Evolutionary conservation across 1,140 invertebrate species (phyloP).

Genomic region (Chrysomallon squamiferum): DNA sequence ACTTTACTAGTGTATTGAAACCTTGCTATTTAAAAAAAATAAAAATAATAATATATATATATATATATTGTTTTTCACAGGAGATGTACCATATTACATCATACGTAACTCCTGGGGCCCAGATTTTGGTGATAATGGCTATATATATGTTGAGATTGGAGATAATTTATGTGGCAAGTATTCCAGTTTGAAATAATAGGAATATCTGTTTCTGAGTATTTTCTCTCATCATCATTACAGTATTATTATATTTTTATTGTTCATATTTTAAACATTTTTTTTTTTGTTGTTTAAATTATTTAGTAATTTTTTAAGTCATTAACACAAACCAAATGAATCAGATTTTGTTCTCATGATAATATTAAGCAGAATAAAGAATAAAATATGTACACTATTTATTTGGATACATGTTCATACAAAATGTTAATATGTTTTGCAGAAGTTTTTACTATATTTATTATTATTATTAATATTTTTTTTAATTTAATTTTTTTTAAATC

Average conservation of each 20-base stretch:
- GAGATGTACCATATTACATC: slow-evolving; percentile 80
- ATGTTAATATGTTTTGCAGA: background rate
- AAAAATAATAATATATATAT: no score
- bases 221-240: background rate
- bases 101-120: slow-evolving; percentile 86
- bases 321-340: background rate
- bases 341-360: background rate
- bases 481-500: no score
- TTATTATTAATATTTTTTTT: no score
- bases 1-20: no score
- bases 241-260: background rate
- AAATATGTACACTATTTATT: background rate
- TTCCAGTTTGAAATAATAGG: background rate
- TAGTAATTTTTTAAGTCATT: background rate
- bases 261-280: no score
- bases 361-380: background rate
- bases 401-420: background rate
- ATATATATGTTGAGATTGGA: slow-evolving; percentile 79
- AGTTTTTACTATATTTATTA: no score
- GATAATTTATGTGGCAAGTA: slow-evolving; percentile 78
- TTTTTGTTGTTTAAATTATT: background rate
- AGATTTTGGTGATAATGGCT: slow-evolving; percentile 78
- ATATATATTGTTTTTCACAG: slow-evolving; percentile 39
- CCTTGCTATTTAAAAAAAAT: no score
- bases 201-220: background rate